phyloP scores from a whole-genome alignment of 2,888 invertebrate genomes.

The Lasioglossum figueresi region DNA sequence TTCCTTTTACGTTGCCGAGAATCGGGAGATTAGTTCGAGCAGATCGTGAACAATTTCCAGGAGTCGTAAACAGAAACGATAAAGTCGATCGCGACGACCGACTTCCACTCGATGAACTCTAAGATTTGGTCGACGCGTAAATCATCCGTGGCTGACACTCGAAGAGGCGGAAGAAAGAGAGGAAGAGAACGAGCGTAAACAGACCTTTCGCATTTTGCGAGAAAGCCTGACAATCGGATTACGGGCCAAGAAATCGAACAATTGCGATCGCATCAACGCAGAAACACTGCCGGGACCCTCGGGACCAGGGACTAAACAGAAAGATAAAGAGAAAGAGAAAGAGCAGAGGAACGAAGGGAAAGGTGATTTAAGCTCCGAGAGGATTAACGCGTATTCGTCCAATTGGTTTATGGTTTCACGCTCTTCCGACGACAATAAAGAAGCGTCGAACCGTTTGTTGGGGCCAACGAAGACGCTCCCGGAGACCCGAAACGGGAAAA shows the following conservation, averaged over 20 bases:
- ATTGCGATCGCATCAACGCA: conserved; percentile 23
- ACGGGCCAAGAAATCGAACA: conserved; percentile 39
- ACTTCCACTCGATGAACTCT: conserved; percentile 21
- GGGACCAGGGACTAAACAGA: neutral
- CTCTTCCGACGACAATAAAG: conserved; percentile 53
- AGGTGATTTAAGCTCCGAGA: conserved; percentile 43
- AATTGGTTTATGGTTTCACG: conserved; percentile 65
- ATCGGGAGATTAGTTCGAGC: neutral
- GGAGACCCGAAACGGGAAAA: conserved; percentile 19
- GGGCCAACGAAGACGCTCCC: neutral
- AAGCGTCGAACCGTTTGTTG: conserved; percentile 42
- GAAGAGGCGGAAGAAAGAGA: neutral
- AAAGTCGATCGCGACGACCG: conserved; percentile 5
- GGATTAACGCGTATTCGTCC: conserved; percentile 55
- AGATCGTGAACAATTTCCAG: conserved; percentile 11
- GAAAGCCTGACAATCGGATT: conserved; percentile 47
- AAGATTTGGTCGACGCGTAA: conserved; percentile 17
- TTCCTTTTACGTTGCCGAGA: neutral
- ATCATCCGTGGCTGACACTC: conserved; percentile 38
- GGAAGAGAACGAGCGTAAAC: neutral
- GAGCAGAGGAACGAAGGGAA: conserved; percentile 36
- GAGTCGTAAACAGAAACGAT: conserved; percentile 13
- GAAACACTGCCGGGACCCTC: neutral
- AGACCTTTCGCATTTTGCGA: conserved; percentile 10
- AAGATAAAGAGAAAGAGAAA: conserved; percentile 9